Conservation (phyloP, 2,797 vertebrate genomes). For the Neosalanx taihuensis region DNA sequence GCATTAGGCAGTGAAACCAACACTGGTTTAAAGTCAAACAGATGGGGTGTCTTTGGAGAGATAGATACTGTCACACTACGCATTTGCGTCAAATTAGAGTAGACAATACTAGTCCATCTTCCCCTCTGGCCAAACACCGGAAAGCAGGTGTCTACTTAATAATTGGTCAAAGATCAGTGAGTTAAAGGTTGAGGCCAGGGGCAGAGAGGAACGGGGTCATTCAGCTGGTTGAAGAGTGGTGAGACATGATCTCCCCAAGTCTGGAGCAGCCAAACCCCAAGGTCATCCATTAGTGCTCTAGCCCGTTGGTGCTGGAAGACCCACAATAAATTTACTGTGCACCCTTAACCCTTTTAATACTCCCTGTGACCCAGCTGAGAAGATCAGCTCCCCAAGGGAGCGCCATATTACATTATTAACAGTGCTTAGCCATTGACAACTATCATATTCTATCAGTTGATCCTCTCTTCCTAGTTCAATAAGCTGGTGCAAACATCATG, state of each 20-base stretch:
- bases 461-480: slow-evolving; percentile 68
- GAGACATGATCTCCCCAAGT: slow-evolving; percentile 91
- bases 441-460: slow-evolving; percentile 64
- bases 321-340: slow-evolving; percentile 91
- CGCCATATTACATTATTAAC: slow-evolving; percentile 79
- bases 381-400: slow-evolving; percentile 73
- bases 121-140: slow-evolving; percentile 72
- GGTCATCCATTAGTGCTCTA: slow-evolving; percentile 99
- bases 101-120: slow-evolving; percentile 62
- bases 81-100: slow-evolving; percentile 87
- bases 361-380: slow-evolving; percentile 80
- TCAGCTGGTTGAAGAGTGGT: slow-evolving; percentile 81
- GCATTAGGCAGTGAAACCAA: slow-evolving; percentile 32
- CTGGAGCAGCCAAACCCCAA: slow-evolving; percentile 91
- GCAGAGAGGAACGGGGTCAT: slow-evolving; percentile 87
- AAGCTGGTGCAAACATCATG: slow-evolving; percentile 51
- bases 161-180: slow-evolving; percentile 99
- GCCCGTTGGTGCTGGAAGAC: slow-evolving; percentile 80
- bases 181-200: slow-evolving; percentile 92
- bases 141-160: slow-evolving; percentile 99
- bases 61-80: slow-evolving; percentile 75
- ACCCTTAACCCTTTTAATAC: slow-evolving; percentile 99
- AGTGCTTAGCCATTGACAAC: slow-evolving; percentile 73
- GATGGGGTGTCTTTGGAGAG: slow-evolving; percentile 75
- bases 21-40: slow-evolving; percentile 65